Evolutionary conservation across 2,888 invertebrate species (phyloP), one percentile per base, ranked within the genome.

Genomic region (Epinotia nisella): DNA sequence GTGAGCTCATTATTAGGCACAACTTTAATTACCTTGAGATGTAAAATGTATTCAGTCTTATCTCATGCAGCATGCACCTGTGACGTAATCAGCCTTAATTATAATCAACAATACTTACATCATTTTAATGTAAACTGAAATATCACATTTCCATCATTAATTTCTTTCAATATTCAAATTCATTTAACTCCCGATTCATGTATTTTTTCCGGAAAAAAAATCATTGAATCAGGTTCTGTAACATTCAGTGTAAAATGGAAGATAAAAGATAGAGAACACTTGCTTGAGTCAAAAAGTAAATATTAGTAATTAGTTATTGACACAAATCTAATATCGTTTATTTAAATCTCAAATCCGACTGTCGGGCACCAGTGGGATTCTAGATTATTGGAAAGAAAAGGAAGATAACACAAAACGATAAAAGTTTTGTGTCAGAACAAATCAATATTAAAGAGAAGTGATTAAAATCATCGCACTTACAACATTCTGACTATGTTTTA

Each of bases 201-300:
- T 90, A 89, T 82, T 90, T 93, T 92, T 92, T 90, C 9, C 35
- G 77, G 53, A 87, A 91, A 92, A n/a, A 24, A 93, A 91, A 87
- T 81, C 91, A 89, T 85, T 84, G 80, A 92, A 91, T 83, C 86
- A 83, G 87, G 91, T 90, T 83, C 91, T 74, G 74, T 75, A 49
- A 53, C 80, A 60, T 2, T 62, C 78, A 85, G 77, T 75, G 75
- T 80, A 71, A 39, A 61, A 51, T 67, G 53, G 65, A 9, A 65
- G 9, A 13, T 10, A 62, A n/a, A 39, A 19, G 60, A 74, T 21
- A 51, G 24, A 59, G n/a, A 13, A 64, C 51, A 66, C 65, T 67
- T 59, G 62, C 69, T 68, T 69, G 62, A 70, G 41, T 62, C 29
- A 53, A 59, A 58, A 17, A 17, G 7, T 35, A 17, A n/a, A 1